A percentile compares a stretch with the other conserved stretches of the same genome.
phyloP scores from a whole-genome alignment of 2,888 invertebrate genomes.

The Diarsia rubi region DNA sequence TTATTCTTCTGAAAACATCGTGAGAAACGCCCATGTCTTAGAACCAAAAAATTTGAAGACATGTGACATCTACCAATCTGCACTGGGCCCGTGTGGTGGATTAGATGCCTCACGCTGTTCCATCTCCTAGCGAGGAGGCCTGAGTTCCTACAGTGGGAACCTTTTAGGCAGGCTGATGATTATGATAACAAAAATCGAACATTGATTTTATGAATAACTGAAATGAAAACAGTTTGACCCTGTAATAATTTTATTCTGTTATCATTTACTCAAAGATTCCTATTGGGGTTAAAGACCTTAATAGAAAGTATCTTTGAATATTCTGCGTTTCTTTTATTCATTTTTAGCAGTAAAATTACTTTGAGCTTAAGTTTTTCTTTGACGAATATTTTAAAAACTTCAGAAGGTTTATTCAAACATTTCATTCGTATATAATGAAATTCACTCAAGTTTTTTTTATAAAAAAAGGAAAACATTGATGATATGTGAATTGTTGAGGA shows the following conservation, averaged over 20 bases:
- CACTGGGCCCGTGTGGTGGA: too few species aligned
- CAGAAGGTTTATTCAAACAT: constrained; percentile 9
- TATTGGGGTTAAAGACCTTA: neutral
- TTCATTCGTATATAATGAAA: constrained; percentile 29
- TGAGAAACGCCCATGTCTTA: too few species aligned
- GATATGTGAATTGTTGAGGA: constrained; percentile 13
- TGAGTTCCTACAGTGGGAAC: too few species aligned
- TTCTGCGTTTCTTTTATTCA: constrained; percentile 26
- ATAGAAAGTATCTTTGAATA: constrained; percentile 24
- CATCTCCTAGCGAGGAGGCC: too few species aligned
- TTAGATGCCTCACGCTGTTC: too few species aligned
- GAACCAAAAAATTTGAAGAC: too few species aligned
- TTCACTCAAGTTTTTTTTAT: constrained; percentile 12
- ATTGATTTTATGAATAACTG: neutral
- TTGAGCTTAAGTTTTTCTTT: constrained; percentile 42
- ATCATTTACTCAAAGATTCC: neutral
- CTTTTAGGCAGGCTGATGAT: too few species aligned
- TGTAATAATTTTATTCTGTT: neutral
- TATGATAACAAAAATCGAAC: too few species aligned
- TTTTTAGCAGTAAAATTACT: constrained; percentile 34
- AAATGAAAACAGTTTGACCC: too few species aligned
- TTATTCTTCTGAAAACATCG: too few species aligned
- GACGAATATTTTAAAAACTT: constrained; percentile 31
- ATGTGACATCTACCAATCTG: too few species aligned
- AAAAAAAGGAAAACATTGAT: constrained; percentile 21